These are phyloP conservation scores for Drymonia ruficornis DNA, from an alignment of 2,888 invertebrate genomes.

Conservation along the genomic window DNA sequence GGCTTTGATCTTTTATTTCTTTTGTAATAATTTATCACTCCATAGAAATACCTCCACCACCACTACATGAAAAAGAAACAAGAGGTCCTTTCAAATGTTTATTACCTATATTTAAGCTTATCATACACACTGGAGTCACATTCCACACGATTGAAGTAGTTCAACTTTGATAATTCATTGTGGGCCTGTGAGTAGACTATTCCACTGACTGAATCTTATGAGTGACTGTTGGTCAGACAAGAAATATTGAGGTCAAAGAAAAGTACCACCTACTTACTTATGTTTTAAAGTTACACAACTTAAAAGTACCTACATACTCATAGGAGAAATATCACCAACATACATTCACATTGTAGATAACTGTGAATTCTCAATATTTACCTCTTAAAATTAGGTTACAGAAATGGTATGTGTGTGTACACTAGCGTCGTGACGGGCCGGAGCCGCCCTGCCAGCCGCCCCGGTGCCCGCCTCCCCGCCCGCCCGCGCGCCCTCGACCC, in stretches of 20 bases:
- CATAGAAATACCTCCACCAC: too few relatives aligned
- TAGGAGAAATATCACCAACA: not conserved
- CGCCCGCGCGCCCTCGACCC: constrained; percentile 86
- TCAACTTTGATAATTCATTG: not conserved
- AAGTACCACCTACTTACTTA: too few relatives aligned
- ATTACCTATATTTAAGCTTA: not conserved
- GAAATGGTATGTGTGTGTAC: not conserved
- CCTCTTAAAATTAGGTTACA: not conserved
- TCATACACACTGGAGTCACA: constrained; percentile 1
- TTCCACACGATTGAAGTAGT: not conserved
- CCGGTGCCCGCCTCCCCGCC: constrained; percentile 81
- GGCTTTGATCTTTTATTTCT: too few relatives aligned
- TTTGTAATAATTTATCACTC: too few relatives aligned
- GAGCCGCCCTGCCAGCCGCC: constrained; percentile 89
- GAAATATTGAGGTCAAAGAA: too few relatives aligned
- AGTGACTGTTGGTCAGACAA: not conserved
- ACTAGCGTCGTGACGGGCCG: constrained; percentile 76
- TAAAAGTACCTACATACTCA: too few relatives aligned
- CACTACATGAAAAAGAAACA: too few relatives aligned
- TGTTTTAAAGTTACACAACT: too few relatives aligned
- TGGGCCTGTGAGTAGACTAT: too few relatives aligned
- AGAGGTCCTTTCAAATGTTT: not conserved
- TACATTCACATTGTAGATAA: not conserved
- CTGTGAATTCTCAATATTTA: not conserved
- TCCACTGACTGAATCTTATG: not conserved